Evolutionary conservation across 2,113 vertebrate species (phyloP).

Genomic region (Pangasianodon gigas): DNA sequence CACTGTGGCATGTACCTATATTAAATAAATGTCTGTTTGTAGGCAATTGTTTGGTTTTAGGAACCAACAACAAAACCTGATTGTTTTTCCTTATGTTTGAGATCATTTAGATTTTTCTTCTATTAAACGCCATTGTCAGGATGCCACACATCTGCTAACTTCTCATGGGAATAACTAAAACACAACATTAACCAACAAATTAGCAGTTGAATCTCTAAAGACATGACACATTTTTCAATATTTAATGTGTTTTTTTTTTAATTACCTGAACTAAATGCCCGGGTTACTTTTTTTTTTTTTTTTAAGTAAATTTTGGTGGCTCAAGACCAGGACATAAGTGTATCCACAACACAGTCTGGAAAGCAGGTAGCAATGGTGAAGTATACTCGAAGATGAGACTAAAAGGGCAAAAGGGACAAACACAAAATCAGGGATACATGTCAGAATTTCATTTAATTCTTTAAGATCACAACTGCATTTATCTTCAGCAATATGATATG

Average conservation of each 20-base stretch:
- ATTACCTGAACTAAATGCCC: not conserved
- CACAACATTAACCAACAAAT: not conserved
- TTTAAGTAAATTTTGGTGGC: not conserved
- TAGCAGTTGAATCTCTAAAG: not conserved
- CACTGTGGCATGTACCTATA: no score
- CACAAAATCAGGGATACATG: not conserved
- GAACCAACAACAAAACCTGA: no score
- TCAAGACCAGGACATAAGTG: not conserved
- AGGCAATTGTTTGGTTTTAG: no score
- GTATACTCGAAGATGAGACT: not conserved
- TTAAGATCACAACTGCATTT: conserved; percentile 11
- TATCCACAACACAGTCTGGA: not conserved
- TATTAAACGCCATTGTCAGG: no score
- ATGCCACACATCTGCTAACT: no score
- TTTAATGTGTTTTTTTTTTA: not conserved
- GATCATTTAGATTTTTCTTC: no score
- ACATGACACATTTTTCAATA: not conserved
- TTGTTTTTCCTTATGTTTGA: no score
- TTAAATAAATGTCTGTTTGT: no score
- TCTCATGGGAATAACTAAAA: not conserved
- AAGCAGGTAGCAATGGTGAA: not conserved
- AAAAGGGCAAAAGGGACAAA: not conserved
- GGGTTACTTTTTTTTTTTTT: not conserved
- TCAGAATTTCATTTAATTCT: conserved; percentile 34
- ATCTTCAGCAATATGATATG: conserved; percentile 6